A percentile compares a stretch with the other conserved stretches of the same genome.
Conservation (phyloP, 1,140 invertebrate genomes). For the Hestina assimilis region DNA sequence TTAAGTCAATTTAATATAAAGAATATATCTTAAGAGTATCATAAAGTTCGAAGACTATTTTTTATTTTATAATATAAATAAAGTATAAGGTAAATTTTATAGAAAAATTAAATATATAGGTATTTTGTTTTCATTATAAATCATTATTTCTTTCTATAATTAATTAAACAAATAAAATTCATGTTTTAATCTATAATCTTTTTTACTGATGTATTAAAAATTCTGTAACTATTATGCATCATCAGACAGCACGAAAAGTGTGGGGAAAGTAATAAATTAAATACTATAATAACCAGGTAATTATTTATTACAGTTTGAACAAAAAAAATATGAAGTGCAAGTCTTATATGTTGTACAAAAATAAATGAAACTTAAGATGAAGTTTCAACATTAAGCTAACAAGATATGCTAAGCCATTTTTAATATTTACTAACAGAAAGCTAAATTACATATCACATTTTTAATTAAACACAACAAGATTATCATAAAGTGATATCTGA, state of each 20-base stretch:
- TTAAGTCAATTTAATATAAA: no score
- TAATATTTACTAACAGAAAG: slow-evolving; percentile 56
- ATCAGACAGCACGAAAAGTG: background rate
- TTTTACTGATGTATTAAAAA: background rate
- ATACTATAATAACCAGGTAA: slow-evolving; percentile 55
- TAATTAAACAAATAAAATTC: no score
- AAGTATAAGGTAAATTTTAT: no score
- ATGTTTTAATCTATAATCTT: no score
- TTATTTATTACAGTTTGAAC: slow-evolving; percentile 68
- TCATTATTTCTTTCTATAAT: no score
- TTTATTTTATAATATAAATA: no score
- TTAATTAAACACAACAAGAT: slow-evolving; percentile 55
- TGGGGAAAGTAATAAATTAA: slow-evolving; percentile 29
- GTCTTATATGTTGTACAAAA: slow-evolving; percentile 71
- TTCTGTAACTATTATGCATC: background rate
- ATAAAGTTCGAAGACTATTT: no score
- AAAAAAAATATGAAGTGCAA: slow-evolving; percentile 65
- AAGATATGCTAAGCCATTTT: slow-evolving; percentile 62
- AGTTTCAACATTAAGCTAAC: slow-evolving; percentile 65
- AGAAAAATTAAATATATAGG: no score
- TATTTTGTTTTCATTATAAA: no score
- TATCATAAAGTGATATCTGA: slow-evolving; percentile 41
- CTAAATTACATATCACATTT: slow-evolving; percentile 70
- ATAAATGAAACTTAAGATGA: slow-evolving; percentile 71
- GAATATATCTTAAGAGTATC: no score